phyloP scores from a whole-genome alignment of 2,113 vertebrate genomes.

The Natator depressus region DNA sequence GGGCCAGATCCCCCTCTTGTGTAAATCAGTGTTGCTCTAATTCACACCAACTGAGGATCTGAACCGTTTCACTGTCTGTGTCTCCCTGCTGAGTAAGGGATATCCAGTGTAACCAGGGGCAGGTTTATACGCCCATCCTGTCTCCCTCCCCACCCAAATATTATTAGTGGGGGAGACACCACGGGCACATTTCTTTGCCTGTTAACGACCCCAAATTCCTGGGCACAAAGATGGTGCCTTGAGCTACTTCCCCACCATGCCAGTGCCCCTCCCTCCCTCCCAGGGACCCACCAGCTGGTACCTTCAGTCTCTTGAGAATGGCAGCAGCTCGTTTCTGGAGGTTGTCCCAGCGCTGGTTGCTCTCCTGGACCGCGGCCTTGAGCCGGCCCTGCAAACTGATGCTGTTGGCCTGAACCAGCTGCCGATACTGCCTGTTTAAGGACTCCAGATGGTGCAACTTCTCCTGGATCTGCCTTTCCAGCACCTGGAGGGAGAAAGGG shows the following conservation, averaged over 20 bases:
- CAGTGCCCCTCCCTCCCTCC: too few species aligned
- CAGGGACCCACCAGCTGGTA: not conserved
- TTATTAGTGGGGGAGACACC: too few species aligned
- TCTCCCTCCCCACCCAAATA: too few species aligned
- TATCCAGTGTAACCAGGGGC: not conserved
- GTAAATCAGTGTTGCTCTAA: not conserved
- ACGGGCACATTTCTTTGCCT: too few species aligned
- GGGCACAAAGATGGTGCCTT: too few species aligned
- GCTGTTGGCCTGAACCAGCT: constrained; percentile 32
- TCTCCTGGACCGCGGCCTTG: constrained; percentile 54
- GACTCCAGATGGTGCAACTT: constrained; percentile 76
- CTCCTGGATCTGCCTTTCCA: constrained; percentile 68
- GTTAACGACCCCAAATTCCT: too few species aligned
- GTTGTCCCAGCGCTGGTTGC: constrained; percentile 75
- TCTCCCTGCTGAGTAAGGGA: not conserved
- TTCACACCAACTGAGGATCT: not conserved
- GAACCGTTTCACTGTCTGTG: not conserved
- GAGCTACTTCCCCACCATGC: too few species aligned
- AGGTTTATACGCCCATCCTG: too few species aligned
- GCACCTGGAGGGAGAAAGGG: constrained; percentile 48
- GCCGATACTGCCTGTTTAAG: constrained; percentile 73
- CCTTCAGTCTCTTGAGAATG: constrained; percentile 68
- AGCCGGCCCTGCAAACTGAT: constrained; percentile 54
- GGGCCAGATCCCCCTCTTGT: not conserved
- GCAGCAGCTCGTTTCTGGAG: constrained; percentile 64